Percentiles rank a stretch among this genome's conserved stretches.
These are phyloP conservation scores for Saccostrea cuccullata DNA, from an alignment of 1,140 invertebrate species.

Conservation along the genomic window DNA sequence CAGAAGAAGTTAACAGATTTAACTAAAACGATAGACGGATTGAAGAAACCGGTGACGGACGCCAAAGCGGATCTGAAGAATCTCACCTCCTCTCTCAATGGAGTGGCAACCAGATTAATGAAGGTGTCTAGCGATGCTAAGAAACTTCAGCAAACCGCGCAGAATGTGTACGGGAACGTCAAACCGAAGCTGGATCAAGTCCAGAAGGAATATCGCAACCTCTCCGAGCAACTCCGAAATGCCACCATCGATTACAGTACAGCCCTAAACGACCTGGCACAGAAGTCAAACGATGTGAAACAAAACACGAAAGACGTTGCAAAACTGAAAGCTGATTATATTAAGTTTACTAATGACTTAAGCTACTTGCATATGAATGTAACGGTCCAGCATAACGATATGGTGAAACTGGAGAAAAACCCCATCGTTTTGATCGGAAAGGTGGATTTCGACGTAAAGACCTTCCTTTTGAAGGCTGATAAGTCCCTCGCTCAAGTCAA, in stretches of 20 bases:
- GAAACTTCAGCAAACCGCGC: background rate
- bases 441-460: constrained; percentile 5
- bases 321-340: background rate
- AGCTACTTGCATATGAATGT: background rate
- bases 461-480: background rate
- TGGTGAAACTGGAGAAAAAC: background rate
- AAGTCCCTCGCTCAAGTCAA: background rate
- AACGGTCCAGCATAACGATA: background rate
- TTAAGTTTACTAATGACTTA: background rate
- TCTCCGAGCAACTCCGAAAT: constrained; percentile 10
- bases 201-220: background rate
- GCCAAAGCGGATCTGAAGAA: constrained; percentile 4
- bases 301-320: background rate
- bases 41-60: background rate
- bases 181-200: constrained; percentile 9
- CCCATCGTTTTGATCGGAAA: background rate
- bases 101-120: background rate
- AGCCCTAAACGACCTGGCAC: background rate
- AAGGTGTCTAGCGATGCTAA: background rate
- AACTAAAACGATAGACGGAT: constrained; percentile 5
- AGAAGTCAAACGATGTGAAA: background rate
- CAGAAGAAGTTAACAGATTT: background rate
- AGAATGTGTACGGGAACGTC: background rate
- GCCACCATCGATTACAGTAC: background rate
- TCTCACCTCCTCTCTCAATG: background rate